Evolutionary conservation across 2,888 invertebrate species (phyloP).

Genomic region (Asteroscopus sphinx): DNA sequence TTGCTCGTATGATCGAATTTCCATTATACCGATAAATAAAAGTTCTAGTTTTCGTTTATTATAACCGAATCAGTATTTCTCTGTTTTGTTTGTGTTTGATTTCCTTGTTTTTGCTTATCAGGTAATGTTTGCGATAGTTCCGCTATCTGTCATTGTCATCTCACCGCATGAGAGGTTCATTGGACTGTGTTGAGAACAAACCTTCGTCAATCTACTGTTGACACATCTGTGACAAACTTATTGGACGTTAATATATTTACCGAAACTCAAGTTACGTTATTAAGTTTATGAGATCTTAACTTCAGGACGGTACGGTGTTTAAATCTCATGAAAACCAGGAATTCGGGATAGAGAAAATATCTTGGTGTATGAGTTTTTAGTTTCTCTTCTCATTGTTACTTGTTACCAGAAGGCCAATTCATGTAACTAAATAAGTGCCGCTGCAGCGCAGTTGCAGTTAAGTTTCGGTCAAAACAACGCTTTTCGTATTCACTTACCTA

Average conservation of each 20-base stretch:
- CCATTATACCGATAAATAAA: too few relatives aligned
- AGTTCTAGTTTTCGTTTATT: constrained; percentile 1
- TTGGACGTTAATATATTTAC: constrained; percentile 39
- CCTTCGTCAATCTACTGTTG: constrained; percentile 55
- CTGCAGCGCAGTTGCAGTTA: too few relatives aligned
- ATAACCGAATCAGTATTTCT: not conserved
- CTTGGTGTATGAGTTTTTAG: not conserved
- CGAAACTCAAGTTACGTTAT: constrained; percentile 35
- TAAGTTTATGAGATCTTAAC: constrained; percentile 35
- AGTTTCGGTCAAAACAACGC: too few relatives aligned
- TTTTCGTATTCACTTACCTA: too few relatives aligned
- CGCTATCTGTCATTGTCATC: constrained; percentile 37
- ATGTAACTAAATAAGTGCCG: too few relatives aligned
- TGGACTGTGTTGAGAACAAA: constrained; percentile 29
- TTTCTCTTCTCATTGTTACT: too few relatives aligned
- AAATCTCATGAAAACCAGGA: constrained; percentile 2
- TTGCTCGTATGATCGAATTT: too few relatives aligned
- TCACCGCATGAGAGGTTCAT: constrained; percentile 21
- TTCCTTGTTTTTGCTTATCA: constrained; percentile 15
- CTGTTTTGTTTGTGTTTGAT: constrained; percentile 20
- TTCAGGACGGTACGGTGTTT: constrained; percentile 16
- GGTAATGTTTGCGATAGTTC: constrained; percentile 26
- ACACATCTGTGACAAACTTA: constrained; percentile 48
- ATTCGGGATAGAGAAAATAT: constrained; percentile 12
- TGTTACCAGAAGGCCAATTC: too few relatives aligned